Conservation (phyloP, 2,888 invertebrate species). For the Lasioglossum leucozonium region DNA sequence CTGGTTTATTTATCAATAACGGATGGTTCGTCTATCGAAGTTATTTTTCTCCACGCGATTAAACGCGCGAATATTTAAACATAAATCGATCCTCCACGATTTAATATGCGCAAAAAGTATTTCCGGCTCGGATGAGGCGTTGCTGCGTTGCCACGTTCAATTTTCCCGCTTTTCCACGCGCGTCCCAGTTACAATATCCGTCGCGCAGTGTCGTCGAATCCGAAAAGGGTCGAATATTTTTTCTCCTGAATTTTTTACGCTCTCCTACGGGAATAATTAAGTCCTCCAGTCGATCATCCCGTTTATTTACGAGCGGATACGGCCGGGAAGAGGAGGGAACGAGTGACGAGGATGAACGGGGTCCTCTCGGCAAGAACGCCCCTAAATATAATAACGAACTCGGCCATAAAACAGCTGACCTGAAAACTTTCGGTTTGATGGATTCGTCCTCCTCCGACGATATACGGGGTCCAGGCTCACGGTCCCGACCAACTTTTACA, state of each 20-base stretch:
- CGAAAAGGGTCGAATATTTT: neutral
- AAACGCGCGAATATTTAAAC: neutral
- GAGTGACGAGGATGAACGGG: neutral
- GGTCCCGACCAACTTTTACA: conserved; percentile 3
- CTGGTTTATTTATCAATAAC: neutral
- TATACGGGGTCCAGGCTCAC: conserved; percentile 12
- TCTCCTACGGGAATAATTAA: neutral
- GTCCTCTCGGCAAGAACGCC: neutral
- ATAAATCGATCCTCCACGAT: neutral
- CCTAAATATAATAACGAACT: conserved; percentile 24
- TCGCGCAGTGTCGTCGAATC: no score
- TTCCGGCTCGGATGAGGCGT: neutral
- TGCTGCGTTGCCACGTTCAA: no score
- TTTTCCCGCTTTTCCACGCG: no score
- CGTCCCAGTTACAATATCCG: no score
- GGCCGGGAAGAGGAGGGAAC: neutral
- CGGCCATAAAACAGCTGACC: conserved; percentile 42
- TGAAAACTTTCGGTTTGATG: conserved; percentile 46
- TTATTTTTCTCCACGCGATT: neutral
- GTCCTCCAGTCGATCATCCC: neutral
- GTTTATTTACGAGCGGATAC: conserved; percentile 12
- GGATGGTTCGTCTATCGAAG: neutral
- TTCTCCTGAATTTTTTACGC: neutral
- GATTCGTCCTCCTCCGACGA: conserved; percentile 30
- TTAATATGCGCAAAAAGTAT: neutral